These are phyloP conservation scores for Menura novaehollandiae DNA, from an alignment of 2,113 vertebrate species.

Conservation along the genomic window DNA sequence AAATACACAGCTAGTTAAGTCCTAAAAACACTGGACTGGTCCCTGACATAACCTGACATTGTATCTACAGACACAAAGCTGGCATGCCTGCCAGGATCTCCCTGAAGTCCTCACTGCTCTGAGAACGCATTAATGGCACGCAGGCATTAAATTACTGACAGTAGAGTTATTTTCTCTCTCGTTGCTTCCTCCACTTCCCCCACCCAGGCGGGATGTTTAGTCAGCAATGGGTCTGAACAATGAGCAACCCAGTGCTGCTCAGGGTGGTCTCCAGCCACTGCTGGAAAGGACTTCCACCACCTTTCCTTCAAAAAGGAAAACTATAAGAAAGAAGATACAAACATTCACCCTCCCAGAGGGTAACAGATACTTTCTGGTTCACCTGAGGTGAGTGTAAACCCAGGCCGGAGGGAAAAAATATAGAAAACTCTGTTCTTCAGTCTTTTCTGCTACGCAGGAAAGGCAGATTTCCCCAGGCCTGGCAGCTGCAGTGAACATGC, in stretches of 20 bases:
- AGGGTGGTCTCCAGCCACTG: neutral
- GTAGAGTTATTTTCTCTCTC: neutral
- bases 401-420: neutral
- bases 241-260: neutral
- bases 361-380: neutral
- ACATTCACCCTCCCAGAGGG: neutral
- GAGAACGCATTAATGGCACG: neutral
- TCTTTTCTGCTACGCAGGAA: neutral
- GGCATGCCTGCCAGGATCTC: neutral
- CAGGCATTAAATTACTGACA: neutral
- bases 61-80: neutral
- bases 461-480: neutral
- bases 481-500: neutral
- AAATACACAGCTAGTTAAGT: neutral
- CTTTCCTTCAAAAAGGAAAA: neutral
- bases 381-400: neutral
- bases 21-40: neutral
- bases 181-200: neutral
- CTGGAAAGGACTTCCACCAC: neutral
- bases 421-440: neutral
- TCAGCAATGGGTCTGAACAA: neutral
- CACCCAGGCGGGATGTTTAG: neutral
- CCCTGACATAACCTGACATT: neutral
- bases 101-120: neutral
- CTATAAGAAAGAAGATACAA: neutral